These are phyloP conservation scores for Odocoileus virginianus DNA, from an alignment of 2,113 vertebrate species.

Conservation along the genomic window DNA sequence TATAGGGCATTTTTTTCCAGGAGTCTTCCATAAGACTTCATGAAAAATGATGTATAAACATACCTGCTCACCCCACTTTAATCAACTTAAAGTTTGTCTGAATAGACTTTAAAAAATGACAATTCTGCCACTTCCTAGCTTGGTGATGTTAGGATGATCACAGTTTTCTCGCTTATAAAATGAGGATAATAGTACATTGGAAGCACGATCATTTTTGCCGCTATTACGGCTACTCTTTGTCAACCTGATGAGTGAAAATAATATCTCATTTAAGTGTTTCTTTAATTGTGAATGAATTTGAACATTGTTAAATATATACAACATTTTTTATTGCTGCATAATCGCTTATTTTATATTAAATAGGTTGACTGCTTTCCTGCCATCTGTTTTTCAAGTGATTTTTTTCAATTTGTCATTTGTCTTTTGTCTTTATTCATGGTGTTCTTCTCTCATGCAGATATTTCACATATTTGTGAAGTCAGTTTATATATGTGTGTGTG, in stretches of 20 bases:
- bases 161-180: not conserved
- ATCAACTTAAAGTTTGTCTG: not conserved
- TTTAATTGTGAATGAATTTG: not conserved
- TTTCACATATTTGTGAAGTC: not conserved
- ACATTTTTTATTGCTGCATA: not conserved
- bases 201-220: not conserved
- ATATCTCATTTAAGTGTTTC: not conserved
- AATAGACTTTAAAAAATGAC: not conserved
- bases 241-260: not conserved
- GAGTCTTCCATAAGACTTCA: not conserved
- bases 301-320: not conserved
- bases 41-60: not conserved
- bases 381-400: not conserved
- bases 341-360: constrained; percentile 6
- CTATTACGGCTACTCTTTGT: not conserved
- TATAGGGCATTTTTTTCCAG: not conserved
- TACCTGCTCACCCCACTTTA: not conserved
- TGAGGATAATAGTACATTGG: not conserved
- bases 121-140: not conserved
- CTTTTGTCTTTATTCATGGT: not conserved
- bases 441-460: not conserved
- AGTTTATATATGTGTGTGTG: not conserved
- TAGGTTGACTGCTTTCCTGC: not conserved
- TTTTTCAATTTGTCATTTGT: not conserved
- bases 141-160: not conserved